phyloP scores from a whole-genome alignment of 2,888 invertebrate species.

The Acanthosepion esculentum region DNA sequence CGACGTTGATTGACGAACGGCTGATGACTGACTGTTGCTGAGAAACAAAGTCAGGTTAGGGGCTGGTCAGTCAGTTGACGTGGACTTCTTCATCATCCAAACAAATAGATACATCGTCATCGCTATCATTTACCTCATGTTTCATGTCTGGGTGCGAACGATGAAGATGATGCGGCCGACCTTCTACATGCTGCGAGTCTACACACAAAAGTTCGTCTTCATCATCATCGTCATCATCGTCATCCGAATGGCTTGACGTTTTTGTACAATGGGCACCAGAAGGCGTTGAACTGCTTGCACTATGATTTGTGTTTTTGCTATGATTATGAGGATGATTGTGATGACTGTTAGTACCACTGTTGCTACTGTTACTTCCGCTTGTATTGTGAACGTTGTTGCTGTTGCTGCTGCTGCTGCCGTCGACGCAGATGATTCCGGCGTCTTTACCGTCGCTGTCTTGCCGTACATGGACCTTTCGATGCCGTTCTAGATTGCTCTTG shows the following conservation, averaged over 20 bases:
- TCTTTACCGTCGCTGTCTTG: conserved; percentile 60
- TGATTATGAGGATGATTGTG: background rate
- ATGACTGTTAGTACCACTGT: background rate
- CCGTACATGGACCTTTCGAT: conserved; percentile 73
- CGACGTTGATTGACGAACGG: background rate
- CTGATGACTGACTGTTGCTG: background rate
- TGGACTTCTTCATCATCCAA: conserved; percentile 53
- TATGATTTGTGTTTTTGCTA: background rate
- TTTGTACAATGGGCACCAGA: background rate
- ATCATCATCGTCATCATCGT: background rate
- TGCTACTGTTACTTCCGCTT: background rate
- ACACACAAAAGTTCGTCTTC: conserved; percentile 36
- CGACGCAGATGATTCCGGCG: conserved; percentile 35
- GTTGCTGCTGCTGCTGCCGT: background rate
- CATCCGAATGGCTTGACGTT: background rate
- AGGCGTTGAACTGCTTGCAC: background rate
- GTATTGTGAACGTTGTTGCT: background rate
- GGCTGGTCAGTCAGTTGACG: conserved; percentile 17
- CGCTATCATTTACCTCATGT: background rate
- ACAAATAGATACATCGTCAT: conserved; percentile 52
- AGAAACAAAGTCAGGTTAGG: background rate
- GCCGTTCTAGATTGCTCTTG: conserved; percentile 76
- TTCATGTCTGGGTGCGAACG: background rate
- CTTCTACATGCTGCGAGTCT: background rate
- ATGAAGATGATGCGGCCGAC: background rate